Evolutionary conservation across 2,797 vertebrate species (phyloP), one percentile per base, ranked within the genome.

Genomic region (Sebastolobus alascanus): DNA sequence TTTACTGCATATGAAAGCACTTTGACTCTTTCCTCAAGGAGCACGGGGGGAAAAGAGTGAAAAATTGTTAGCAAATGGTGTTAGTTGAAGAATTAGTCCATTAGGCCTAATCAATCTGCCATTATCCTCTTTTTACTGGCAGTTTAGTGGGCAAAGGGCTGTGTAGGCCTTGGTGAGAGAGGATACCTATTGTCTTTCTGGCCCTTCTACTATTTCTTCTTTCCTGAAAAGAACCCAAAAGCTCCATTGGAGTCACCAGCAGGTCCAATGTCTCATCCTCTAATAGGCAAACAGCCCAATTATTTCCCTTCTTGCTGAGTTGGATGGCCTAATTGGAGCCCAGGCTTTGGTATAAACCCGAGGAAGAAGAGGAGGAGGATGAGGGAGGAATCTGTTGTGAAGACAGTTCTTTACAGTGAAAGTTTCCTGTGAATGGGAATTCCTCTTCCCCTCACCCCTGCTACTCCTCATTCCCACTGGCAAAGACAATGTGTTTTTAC

Each of bases 81-180:
- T 96, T 94, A 95, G 94, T 93, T 94, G 92, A 94, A 95, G 94
- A 97, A 96, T 95, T 93, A 95, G 93, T 95, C 95, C 94, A 96
- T 97, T 96, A 96, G 95, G 88, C 92, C 94, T 93, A 95, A 96
- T 97, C 96, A 96, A 96, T 96, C 95, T 95, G 94, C 93, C 92
- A 96, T 97, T 97, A 96, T 94, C 83, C 91, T 77, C 82, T 93
- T 93, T 94, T 80, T 89, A 66, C 86, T 92, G 86, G 63, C 91
- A 94, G 93, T 94, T 94, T 91, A 94, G 92, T 83, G 84, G 74
- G 93, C 82, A 89, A 88, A 89, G 91, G 61, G 87, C 89, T 92
- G 79, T 87, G 56, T 72, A 78, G 92, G 90, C 83, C 91, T 73
- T 64, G 74, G 86, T 87, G 86, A 90, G 91, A 73, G 25, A 70